Evolutionary conservation across 2,113 vertebrate species (phyloP), one percentile per base, ranked within the genome.

Genomic region (Ovis aries): DNA sequence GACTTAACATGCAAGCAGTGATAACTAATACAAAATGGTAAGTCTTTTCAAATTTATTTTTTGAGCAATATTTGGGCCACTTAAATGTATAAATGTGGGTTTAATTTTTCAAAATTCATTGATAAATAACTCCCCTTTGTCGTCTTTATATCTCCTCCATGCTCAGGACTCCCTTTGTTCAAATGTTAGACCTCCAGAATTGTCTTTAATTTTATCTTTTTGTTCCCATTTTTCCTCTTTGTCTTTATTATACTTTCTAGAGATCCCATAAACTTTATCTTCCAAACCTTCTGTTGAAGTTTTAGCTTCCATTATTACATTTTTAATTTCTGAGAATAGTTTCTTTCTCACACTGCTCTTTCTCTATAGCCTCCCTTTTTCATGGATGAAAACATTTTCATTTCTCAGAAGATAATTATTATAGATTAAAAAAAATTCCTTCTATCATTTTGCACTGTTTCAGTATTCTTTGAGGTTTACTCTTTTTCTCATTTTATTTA

Each of bases 311-410:
- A 78, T 31, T 92, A 82, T 45, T 94, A 64, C 33, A 27, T 50
- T 96, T 93, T 95, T 53, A 89, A 95, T 92, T 91, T 89, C 52
- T 94, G 45, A 77, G 40, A 94, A 86, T 19, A 33, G 16, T 36
- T 83, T 90, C 33, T 81, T 62, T 71, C 25, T 60, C 36, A 67
- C 5, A 21, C n/a, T 55, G 50, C 94, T 90, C 45, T 33, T 87
- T 95, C 52, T 85, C 86, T 71, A 88, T 45, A 74, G 23, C 2
- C 3, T 88, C 36, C 36, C 7, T 81, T 93, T 94, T 93, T 43
- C 45, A 81, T 57, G 77, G 59, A 71, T 85, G 33, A 91, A 84
- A 80, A 89, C 29, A 7, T 83, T 91, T 89, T 89, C 50, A 93
- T 80, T 74, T 94, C 71, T 94, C 48, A 89, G 45, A 88, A 29